Percentiles rank a stretch among this genome's conserved stretches.
Evolutionary conservation across 2,888 invertebrate species (phyloP).

Genomic region (Aradus depressus): DNA sequence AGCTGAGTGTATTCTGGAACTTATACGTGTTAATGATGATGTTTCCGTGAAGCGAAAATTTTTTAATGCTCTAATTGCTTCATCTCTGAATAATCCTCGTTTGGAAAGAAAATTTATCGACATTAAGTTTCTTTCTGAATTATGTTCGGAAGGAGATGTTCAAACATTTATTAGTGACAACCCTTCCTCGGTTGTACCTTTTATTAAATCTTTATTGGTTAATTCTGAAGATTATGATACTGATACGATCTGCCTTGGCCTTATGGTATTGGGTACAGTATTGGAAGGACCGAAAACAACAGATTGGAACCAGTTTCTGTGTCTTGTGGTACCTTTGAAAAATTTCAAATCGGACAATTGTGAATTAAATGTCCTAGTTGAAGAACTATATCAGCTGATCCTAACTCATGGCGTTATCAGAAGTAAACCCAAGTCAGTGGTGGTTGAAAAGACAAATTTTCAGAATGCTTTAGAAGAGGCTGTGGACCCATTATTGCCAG

Average conservation of each 20-base stretch:
- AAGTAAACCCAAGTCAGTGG: constrained; percentile 10
- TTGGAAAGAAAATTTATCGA: constrained; percentile 34
- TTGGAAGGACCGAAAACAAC: constrained; percentile 32
- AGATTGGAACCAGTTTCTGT: constrained; percentile 35
- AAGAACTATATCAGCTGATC: constrained; percentile 35
- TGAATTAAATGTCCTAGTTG: constrained; percentile 32
- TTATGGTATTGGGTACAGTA: constrained; percentile 38
- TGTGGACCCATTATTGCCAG: constrained; percentile 61
- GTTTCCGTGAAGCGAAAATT: not conserved
- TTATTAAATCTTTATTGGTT: constrained; percentile 36
- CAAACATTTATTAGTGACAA: constrained; percentile 36
- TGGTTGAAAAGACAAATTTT: constrained; percentile 14
- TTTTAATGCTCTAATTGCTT: constrained; percentile 7
- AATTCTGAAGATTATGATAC: constrained; percentile 24
- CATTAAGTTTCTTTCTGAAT: constrained; percentile 35
- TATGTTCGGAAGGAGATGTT: constrained; percentile 35
- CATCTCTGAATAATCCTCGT: not conserved
- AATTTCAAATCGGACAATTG: constrained; percentile 30
- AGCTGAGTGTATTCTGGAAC: constrained; percentile 7
- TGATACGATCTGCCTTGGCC: constrained; percentile 35
- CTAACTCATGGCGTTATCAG: constrained; percentile 33
- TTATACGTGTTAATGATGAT: not conserved
- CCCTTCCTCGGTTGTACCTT: constrained; percentile 36
- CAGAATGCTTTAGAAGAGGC: constrained; percentile 49
- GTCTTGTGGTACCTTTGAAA: constrained; percentile 34